A percentile compares a stretch with the other conserved stretches of the same genome.
Conservation (phyloP, 2,113 vertebrate species). For the Alligator mississippiensis region DNA sequence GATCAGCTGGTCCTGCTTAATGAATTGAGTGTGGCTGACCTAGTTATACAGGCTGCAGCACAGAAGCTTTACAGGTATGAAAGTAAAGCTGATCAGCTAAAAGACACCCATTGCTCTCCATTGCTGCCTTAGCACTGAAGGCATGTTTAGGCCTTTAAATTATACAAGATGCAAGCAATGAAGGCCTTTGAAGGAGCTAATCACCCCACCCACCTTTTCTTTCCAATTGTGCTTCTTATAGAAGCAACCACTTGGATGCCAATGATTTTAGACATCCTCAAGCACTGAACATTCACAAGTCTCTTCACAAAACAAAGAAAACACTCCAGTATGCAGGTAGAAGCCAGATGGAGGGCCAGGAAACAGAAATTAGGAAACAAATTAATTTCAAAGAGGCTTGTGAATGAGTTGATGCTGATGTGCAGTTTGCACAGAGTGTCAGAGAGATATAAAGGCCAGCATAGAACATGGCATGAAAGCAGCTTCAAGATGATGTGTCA, state of each 20-base stretch:
- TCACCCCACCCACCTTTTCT: background rate
- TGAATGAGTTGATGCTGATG: rapidly evolving
- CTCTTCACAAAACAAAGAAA: background rate
- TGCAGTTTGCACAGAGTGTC: background rate
- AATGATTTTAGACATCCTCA: background rate
- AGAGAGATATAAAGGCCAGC: background rate
- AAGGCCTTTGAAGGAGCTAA: background rate
- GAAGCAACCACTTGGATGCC: background rate
- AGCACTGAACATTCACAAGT: background rate
- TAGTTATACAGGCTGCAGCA: no score
- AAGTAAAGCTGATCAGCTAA: no score
- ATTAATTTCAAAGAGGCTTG: background rate
- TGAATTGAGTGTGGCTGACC: no score
- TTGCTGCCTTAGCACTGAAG: no score
- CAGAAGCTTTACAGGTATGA: no score
- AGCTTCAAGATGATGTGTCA: background rate
- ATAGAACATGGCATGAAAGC: background rate
- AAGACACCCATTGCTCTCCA: no score
- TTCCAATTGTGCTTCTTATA: background rate
- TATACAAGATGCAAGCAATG: rapidly evolving
- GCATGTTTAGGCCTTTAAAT: background rate
- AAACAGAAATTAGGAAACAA: background rate
- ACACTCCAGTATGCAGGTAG: background rate
- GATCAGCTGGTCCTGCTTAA: no score
- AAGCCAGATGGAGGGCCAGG: background rate